Base-by-base conservation (phyloP, 2,797 vertebrate genomes). In the Rallus crepitans region DNA sequence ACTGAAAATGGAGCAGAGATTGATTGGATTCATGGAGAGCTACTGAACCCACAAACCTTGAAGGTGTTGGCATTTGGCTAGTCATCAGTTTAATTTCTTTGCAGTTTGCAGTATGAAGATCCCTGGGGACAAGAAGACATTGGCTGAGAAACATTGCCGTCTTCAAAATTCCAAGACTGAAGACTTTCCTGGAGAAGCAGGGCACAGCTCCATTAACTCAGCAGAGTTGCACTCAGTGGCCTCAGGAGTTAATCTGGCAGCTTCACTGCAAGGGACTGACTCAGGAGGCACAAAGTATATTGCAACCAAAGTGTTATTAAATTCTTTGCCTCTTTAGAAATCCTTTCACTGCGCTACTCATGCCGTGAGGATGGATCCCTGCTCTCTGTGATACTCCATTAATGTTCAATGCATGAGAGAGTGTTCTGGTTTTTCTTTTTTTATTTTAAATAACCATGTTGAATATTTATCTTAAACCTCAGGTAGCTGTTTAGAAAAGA, bases 391-490 rank as follows among this genome's bases (percentile, higher is more conserved):
- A 28, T 66, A 79, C 63, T n/a, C 21, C 17, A 12, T 68, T 47
- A 72, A 68, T 25, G n/a, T 71, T 83, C 82, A 82, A 27, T 61
- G 35, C 31, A 35, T 39, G 35, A 76, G 37, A 66, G 60, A 59
- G 5, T 45, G 18, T 82, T 64, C 79, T 80, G n/a, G 0, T 7
- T 91, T 89, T 64, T 23, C 6, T 33, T 65, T 65, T 60, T 79
- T 66, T 28, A 13, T 61, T 79, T 93, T 82, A 79, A 94, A 53
- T 85, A 87, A 71, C 24, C 10, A 12, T 28, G 24, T 65, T 76
- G 57, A 76, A 83, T 95, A 68, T 96, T 94, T 88, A 56, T 87
- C 76, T 82, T 91, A 64, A 61, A 70, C 55, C 55, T 87, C 37
- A 88, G 69, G 78, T 76, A 93, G 65, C 65, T 69, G 59, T 75